phyloP scores from a whole-genome alignment of 2,113 vertebrate genomes.

The Apaloderma vittatum region DNA sequence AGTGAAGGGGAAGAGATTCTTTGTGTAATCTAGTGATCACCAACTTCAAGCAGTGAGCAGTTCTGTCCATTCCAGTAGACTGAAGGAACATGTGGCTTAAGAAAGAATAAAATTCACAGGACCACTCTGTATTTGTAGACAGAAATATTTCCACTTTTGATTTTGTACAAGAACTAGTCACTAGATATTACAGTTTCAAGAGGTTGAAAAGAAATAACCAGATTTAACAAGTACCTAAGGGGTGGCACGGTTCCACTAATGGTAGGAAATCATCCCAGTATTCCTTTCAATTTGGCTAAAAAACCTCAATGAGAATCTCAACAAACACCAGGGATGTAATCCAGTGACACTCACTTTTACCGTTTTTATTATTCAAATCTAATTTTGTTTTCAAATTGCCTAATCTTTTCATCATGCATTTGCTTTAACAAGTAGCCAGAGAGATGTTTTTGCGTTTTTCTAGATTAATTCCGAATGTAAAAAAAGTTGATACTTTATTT shows the following conservation, averaged over 20 bases:
- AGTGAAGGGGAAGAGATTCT: background rate
- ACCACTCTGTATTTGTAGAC: background rate
- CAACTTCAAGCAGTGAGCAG: background rate
- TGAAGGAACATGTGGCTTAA: background rate
- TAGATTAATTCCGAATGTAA: constrained; percentile 66
- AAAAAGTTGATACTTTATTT: constrained; percentile 5
- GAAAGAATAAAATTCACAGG: background rate
- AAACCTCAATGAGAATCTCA: background rate
- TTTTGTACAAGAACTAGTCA: background rate
- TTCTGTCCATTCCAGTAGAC: background rate
- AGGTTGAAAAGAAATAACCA: background rate
- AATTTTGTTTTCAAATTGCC: background rate
- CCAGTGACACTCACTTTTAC: background rate
- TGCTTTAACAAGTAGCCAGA: constrained; percentile 37
- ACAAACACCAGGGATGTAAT: background rate
- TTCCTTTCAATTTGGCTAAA: background rate
- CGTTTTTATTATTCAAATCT: background rate
- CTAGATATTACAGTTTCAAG: background rate
- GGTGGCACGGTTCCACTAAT: background rate
- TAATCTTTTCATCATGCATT: background rate
- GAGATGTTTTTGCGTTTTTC: constrained; percentile 36
- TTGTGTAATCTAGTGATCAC: background rate
- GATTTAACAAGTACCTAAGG: background rate
- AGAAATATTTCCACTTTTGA: background rate
- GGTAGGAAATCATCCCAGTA: background rate